Base-by-base conservation (phyloP, 2,888 invertebrate genomes). In the Saturnia pavonia region DNA sequence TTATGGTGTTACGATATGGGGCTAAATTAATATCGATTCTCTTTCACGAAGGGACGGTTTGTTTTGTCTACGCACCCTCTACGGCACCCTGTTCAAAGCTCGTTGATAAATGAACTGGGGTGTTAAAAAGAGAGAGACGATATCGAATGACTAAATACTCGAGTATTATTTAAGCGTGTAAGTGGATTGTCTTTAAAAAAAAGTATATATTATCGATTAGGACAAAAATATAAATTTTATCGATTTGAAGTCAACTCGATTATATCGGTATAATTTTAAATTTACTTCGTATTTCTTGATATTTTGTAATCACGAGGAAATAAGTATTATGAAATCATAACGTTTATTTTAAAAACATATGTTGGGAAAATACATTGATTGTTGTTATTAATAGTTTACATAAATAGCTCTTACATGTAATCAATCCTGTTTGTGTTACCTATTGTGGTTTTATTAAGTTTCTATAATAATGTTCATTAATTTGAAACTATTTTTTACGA, bases 1-100 rank as follows among this genome's bases (percentile, higher is more conserved):
- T 48, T 34, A 66, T 40, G 54, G 70, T 67, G 42, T 70, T 70
- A 70, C 66, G 70, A 73, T 72, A 70, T 74, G 72, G 71, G 69
- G 72, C 74, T 75, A 77, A 78, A 79, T 81, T 78, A 75, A 78
- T 80, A 82, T 81, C 79, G 78, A 82, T 82, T 68, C 73, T 69
- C 70, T 68, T 71, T 45, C 54, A 48, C 69, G 42, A 40, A 45
- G 68, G 74, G 71, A 69, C 78, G 76, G 80, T 81, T 83, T 81
- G 81, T 84, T 80, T 78, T 74, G 69, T 74, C 79, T 77, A 77
- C 80, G 70, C 76, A 73, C 77, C 80, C 81, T 76, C 70, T 45
- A 40, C 25, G 66, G 45, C 66, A 63, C 45, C 45, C 65, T 75
- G 25, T n/a, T 25, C 40, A 19, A 68, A 66, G 14, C 69, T 69